These are phyloP conservation scores for Andrena minutula DNA, from an alignment of 2,888 invertebrate genomes.

Conservation along the genomic window DNA sequence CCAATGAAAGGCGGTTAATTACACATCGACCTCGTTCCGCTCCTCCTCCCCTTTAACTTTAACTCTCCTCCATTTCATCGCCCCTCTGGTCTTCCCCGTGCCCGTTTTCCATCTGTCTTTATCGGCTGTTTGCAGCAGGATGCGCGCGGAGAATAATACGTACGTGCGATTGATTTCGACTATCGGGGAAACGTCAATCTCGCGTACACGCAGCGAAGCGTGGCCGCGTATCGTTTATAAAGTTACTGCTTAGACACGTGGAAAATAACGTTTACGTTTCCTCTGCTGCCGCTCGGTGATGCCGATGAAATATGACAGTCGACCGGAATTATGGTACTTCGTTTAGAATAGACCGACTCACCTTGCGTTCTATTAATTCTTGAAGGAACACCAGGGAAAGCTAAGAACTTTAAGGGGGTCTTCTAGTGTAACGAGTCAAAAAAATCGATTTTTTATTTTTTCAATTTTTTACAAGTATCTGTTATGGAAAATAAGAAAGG, in stretches of 20 bases:
- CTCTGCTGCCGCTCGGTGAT: not conserved
- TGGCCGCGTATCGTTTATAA: slow-evolving; percentile 56
- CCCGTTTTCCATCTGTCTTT: slow-evolving; percentile 16
- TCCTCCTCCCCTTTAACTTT: slow-evolving; percentile 22
- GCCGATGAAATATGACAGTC: slow-evolving; percentile 40
- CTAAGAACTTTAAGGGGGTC: no score
- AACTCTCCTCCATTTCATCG: slow-evolving; percentile 1
- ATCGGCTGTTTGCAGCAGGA: slow-evolving; percentile 55
- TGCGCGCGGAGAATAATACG: slow-evolving; percentile 59
- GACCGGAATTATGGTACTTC: slow-evolving; percentile 20
- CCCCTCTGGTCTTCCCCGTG: not conserved
- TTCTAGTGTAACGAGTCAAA: no score
- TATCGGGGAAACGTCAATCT: slow-evolving; percentile 66
- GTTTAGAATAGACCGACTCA: not conserved
- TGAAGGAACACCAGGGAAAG: not conserved
- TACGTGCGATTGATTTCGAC: slow-evolving; percentile 54
- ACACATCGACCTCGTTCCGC: slow-evolving; percentile 69
- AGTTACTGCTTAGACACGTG: slow-evolving; percentile 57
- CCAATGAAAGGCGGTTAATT: slow-evolving; percentile 79
- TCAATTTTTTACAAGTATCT: no score
- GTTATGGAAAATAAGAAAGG: no score
- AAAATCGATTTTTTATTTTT: no score
- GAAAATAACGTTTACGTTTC: slow-evolving; percentile 60
- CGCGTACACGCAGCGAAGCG: slow-evolving; percentile 29
- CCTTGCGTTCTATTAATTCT: not conserved